phyloP scores from a whole-genome alignment of 37 sponge, comb jelly and placozoan genomes.

The Beroe ovata region DNA sequence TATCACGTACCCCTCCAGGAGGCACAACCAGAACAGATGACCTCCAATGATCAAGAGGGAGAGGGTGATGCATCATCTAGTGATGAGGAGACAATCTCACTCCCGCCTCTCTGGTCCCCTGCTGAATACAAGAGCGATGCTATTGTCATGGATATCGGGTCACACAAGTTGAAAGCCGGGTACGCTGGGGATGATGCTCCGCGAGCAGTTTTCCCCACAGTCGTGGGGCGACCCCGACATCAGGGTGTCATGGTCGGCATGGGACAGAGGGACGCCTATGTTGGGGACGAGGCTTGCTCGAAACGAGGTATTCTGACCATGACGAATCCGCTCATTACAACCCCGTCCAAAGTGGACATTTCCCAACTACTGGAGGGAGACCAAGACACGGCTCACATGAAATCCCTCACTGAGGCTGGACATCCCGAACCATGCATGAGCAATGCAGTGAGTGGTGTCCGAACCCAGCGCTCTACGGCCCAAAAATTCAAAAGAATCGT shows the following conservation, averaged over 20 bases:
- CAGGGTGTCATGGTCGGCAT: conserved; percentile 98
- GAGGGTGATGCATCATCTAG: background rate
- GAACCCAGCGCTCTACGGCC: too few species aligned
- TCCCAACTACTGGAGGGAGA: background rate
- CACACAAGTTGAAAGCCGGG: conserved; percentile 12
- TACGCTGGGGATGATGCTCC: conserved; percentile 24
- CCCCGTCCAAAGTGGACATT: too few species aligned
- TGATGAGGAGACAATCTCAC: too few species aligned
- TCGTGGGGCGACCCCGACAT: conserved; percentile 45
- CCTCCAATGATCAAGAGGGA: background rate
- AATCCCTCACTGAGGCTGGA: too few species aligned
- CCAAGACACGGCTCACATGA: background rate
- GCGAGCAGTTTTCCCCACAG: background rate
- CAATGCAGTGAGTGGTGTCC: too few species aligned
- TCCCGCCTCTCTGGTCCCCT: too few species aligned
- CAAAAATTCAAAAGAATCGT: too few species aligned
- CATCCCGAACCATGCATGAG: too few species aligned
- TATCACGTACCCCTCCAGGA: too few species aligned
- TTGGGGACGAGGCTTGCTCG: conserved; percentile 89
- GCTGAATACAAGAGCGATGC: too few species aligned
- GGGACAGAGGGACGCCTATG: conserved; percentile 93
- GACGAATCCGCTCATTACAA: conserved; percentile 81
- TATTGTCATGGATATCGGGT: conserved; percentile 25
- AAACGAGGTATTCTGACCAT: conserved; percentile 92
- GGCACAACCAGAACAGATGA: too few species aligned